Evolutionary conservation across 2,888 invertebrate genomes (phyloP).

Genomic region (Drosophila vallismaia): DNA sequence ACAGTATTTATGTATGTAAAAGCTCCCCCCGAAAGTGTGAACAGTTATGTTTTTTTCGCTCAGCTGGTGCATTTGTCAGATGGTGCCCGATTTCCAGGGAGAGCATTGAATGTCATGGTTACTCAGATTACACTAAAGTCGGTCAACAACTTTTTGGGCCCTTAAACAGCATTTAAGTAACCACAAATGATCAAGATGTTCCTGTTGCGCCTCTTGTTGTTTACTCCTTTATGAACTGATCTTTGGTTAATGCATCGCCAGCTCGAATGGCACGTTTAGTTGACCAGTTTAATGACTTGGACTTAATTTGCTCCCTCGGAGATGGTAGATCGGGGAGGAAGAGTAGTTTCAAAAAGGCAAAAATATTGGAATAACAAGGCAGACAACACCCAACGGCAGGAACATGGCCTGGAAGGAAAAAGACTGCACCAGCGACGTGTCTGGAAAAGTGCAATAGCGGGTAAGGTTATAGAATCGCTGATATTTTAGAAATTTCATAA

Average conservation of each 20-base stretch:
- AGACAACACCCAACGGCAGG: conserved; percentile 52
- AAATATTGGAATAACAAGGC: conserved; percentile 28
- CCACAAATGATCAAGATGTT: conserved; percentile 51
- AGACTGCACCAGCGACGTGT: conserved; percentile 51
- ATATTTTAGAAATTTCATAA: neutral
- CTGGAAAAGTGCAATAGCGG: conserved; percentile 38
- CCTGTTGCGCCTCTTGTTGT: conserved; percentile 44
- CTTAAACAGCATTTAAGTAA: conserved; percentile 56
- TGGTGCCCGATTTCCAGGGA: conserved; percentile 36
- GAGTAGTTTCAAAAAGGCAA: conserved; percentile 18
- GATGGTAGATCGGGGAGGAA: conserved; percentile 36
- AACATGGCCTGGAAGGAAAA: conserved; percentile 33
- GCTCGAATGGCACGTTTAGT: conserved; percentile 61
- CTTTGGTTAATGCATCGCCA: conserved; percentile 21
- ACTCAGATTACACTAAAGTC: conserved; percentile 71
- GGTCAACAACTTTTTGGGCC: conserved; percentile 72
- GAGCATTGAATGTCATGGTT: conserved; percentile 63
- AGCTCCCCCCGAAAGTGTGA: conserved; percentile 12
- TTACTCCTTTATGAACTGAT: conserved; percentile 55
- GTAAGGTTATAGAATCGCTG: neutral
- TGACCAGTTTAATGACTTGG: conserved; percentile 76
- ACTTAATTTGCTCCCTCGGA: conserved; percentile 74
- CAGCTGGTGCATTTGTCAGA: conserved; percentile 31
- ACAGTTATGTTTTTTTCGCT: conserved; percentile 25
- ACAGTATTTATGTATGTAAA: no score